Base-by-base conservation (phyloP, 2,797 vertebrate species). In the Sebastes elongatus region DNA sequence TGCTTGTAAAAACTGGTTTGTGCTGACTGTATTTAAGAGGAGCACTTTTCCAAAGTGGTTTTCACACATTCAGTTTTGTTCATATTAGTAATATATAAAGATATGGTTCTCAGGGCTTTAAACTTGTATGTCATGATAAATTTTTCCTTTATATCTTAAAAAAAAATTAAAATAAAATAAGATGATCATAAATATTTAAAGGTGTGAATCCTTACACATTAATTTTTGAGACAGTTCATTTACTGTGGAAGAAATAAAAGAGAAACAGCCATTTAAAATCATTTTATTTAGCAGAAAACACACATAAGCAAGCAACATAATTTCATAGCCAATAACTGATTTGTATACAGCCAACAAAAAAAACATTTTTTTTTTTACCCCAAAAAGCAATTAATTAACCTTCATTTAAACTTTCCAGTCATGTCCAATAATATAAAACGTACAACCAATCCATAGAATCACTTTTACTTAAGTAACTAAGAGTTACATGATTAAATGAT, bases 71-170 rank as follows among this genome's bases (percentile, higher is more conserved):
- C 93, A 92, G 93, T 95, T 95, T 95, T 96, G 94, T 95, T 96
- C 93, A 93, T 94, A 94, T 95, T 94, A 93, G 93, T 95, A 96
- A 33, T 33, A 95, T 95, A 95, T 94, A 94, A 96, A 94, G 91
- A 95, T 93, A 93, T 96, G 95, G 92, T 96, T 96, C 95, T 96
- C 95, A 95, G 95, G 95, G 94, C 95, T 96, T 95, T 94, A 95
- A 95, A 96, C 93, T 93, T 95, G 93, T 96, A 96, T 94, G 93
- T 95, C 92, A 96, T 95, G 95, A 96, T 96, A 96, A 95, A 96
- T 91, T 95, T 95, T 95, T 94, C 92, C 94, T 95, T 95, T 95
- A n/a, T 53, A n/a, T 53, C 10, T 6, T 23, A 33, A 30, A 30
- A 30, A 30, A 32, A 33, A 33, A 32, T 32, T 9, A 33, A 32